These are phyloP conservation scores for Ariolimax columbianus DNA, from an alignment of 2,888 invertebrate genomes.

Conservation along the genomic window DNA sequence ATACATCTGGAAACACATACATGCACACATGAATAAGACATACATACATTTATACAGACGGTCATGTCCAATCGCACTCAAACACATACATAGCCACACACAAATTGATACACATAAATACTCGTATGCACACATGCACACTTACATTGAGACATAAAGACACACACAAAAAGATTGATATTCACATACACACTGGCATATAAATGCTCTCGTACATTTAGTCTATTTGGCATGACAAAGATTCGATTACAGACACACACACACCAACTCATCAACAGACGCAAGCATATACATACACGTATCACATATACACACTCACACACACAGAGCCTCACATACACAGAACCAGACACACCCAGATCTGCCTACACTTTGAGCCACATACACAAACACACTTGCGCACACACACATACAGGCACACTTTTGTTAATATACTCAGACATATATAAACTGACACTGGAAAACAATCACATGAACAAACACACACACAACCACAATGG, in stretches of 20 bases:
- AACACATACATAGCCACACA: background rate
- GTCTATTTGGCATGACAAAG: no score
- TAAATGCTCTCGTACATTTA: no score
- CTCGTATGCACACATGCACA: background rate
- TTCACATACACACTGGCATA: no score
- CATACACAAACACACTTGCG: no score
- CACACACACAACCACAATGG: background rate
- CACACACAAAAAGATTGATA: background rate
- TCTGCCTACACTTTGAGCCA: no score
- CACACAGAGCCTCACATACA: no score
- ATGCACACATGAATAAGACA: background rate
- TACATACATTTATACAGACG: background rate
- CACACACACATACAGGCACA: background rate
- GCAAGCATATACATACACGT: no score
- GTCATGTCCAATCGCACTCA: no score
- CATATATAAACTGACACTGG: background rate
- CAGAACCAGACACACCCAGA: no score
- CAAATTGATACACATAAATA: background rate
- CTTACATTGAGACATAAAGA: background rate
- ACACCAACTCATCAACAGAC: no score
- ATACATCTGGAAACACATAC: background rate
- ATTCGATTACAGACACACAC: no score
- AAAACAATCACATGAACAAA: background rate
- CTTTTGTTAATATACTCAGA: background rate
- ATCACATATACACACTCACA: no score